Percentiles rank a stretch among this genome's conserved stretches.
Conservation (phyloP, 2,113 vertebrate species). For the Seriola quinqueradiata region DNA sequence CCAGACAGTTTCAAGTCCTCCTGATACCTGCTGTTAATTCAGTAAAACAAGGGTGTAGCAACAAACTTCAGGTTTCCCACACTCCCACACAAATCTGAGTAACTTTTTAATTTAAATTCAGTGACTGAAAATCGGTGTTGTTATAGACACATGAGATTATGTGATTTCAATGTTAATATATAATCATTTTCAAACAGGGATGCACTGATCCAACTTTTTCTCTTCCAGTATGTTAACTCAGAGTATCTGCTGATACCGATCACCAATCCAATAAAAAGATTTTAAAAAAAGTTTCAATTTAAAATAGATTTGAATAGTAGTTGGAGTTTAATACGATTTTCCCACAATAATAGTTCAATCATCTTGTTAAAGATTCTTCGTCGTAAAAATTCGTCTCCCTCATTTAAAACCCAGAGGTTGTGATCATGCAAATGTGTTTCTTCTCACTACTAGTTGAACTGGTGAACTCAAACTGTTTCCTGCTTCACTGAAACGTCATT, state of each 20-base stretch:
- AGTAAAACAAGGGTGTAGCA: not conserved
- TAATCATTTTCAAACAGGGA: not conserved
- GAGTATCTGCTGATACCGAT: not conserved
- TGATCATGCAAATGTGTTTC: not conserved
- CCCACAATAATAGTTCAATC: not conserved
- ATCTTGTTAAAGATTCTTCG: not conserved
- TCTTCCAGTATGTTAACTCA: no score
- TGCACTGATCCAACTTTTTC: not conserved
- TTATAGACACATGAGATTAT: not conserved
- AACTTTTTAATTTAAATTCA: not conserved
- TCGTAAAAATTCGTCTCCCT: not conserved
- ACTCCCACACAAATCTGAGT: not conserved
- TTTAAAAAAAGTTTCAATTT: no score
- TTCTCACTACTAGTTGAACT: not conserved
- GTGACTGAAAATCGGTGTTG: not conserved
- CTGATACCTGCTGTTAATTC: slow-evolving; percentile 16
- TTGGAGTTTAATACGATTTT: no score
- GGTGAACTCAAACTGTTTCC: no score
- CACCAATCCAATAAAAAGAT: not conserved
- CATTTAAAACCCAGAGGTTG: not conserved
- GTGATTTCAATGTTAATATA: no score
- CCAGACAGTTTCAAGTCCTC: not conserved
- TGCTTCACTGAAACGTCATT: not conserved
- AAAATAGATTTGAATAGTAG: no score
- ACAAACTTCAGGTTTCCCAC: not conserved